Conservation (phyloP, 2,113 vertebrate genomes). For the Microcebus ravelobensis region DNA sequence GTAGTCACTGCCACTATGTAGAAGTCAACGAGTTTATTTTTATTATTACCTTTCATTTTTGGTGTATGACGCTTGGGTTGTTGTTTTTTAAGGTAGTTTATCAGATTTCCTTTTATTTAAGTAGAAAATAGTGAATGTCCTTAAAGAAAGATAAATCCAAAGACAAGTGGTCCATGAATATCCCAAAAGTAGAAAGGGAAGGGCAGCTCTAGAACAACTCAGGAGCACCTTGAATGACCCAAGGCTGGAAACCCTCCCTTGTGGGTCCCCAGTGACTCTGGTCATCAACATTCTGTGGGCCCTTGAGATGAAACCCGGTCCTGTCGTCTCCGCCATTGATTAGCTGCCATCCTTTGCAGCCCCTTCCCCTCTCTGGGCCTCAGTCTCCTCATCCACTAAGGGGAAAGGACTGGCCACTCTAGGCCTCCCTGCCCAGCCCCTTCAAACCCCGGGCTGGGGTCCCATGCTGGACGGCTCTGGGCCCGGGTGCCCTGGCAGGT, state of each 20-base stretch:
- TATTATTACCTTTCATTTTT: no score
- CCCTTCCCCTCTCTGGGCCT: background rate
- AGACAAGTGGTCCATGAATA: background rate
- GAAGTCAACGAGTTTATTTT: background rate
- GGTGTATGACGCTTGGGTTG: background rate
- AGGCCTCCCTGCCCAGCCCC: background rate
- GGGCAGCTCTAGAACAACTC: no score
- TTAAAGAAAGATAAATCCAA: background rate
- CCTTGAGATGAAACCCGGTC: background rate
- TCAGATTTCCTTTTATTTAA: background rate
- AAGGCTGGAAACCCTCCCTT: fast-evolving
- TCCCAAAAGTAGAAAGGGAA: background rate
- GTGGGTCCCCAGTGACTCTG: fast-evolving
- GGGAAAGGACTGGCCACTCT: background rate
- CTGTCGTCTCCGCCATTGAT: background rate
- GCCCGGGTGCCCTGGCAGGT: background rate
- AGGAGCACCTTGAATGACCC: background rate
- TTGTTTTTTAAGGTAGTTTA: background rate
- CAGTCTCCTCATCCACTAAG: background rate
- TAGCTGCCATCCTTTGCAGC: fast-evolving
- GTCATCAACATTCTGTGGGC: fast-evolving
- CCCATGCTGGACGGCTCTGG: background rate
- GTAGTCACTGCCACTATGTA: fast-evolving
- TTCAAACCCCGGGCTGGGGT: background rate
- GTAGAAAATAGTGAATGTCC: background rate